A percentile compares a stretch with the other conserved stretches of the same genome.
Conservation (phyloP, 1,140 invertebrate species). For the Drosophila guanche region DNA sequence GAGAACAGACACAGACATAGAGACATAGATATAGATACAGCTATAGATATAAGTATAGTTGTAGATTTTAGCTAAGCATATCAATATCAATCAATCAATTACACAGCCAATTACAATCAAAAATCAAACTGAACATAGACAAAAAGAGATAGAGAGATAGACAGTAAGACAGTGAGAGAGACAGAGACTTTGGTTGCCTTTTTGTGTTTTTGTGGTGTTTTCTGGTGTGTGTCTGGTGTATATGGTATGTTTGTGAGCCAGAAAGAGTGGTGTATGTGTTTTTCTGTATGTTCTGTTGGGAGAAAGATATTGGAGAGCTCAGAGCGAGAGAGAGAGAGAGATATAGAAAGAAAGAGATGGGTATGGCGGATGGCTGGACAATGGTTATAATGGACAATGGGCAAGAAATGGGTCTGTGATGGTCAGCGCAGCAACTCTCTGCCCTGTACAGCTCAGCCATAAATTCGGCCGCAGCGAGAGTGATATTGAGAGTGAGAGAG, state of each 20-base stretch:
- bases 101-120: conserved; percentile 63
- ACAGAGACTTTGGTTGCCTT: conserved; percentile 14
- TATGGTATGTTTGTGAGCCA: conserved; percentile 2
- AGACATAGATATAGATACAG: conserved; percentile 45
- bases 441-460: background rate
- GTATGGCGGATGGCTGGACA: conserved; percentile 72
- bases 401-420: conserved; percentile 41
- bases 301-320: conserved; percentile 3
- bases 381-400: conserved; percentile 67
- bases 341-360: conserved; percentile 44
- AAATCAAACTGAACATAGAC: conserved; percentile 44
- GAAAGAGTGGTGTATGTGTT: conserved; percentile 5
- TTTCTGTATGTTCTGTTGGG: conserved; percentile 7
- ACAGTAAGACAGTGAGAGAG: conserved; percentile 25
- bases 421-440: conserved; percentile 2
- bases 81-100: conserved; percentile 42
- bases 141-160: conserved; percentile 17
- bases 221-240: conserved; percentile 4
- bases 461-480: conserved; percentile 6
- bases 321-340: conserved; percentile 14
- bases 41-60: conserved; percentile 20
- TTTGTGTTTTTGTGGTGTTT: conserved; percentile 11
- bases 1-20: conserved; percentile 40
- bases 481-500: conserved; percentile 8
- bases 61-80: conserved; percentile 28